Evolutionary conservation across 1,140 invertebrate genomes (phyloP).

Genomic region (Paraescarpia echinospica): DNA sequence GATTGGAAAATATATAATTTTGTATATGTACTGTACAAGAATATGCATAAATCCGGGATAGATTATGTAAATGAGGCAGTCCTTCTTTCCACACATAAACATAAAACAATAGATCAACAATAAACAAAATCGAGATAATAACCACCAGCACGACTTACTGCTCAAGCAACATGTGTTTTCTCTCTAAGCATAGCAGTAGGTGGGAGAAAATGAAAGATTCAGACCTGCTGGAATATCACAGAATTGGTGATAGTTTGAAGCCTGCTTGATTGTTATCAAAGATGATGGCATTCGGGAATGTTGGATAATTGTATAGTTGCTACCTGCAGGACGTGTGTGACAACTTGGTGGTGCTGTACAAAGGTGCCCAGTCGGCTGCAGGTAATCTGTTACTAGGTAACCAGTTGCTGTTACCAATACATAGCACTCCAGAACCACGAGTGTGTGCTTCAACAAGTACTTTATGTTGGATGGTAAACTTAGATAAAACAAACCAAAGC

Average conservation of each 20-base stretch:
- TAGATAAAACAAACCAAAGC: not conserved
- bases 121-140: not conserved
- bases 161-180: not conserved
- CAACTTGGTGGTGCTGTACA: not conserved
- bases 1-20: not conserved
- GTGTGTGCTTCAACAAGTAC: not conserved
- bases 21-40: not conserved
- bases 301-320: not conserved
- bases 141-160: not conserved
- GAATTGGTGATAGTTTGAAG: not conserved
- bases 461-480: not conserved
- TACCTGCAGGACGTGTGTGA: not conserved
- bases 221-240: not conserved
- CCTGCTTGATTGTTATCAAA: not conserved
- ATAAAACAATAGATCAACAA: not conserved
- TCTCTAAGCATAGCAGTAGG: not conserved
- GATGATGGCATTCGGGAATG: not conserved
- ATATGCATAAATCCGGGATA: not conserved
- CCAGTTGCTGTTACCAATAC: not conserved
- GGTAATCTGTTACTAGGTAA: too few species aligned
- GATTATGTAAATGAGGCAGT: not conserved
- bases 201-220: not conserved
- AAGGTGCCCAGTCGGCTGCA: too few species aligned
- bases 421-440: not conserved
- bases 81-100: not conserved